Evolutionary conservation across 1,140 invertebrate species (phyloP), one percentile per base, ranked within the genome.

Genomic region (Wiebesia pumilae): DNA sequence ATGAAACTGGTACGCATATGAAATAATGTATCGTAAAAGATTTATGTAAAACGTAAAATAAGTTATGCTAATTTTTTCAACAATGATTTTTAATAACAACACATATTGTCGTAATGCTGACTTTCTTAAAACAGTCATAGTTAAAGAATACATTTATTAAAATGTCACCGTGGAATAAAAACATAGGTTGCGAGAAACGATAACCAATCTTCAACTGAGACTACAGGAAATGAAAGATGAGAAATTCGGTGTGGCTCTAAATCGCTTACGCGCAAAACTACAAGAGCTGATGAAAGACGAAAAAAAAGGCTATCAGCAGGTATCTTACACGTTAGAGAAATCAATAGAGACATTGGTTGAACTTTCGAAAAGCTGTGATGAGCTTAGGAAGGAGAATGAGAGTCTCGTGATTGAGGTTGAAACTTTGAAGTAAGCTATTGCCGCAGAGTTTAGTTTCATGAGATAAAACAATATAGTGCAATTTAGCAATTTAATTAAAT

Each of bases 191-290:
- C 89, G 89, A 33, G 88, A 90, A 21, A 88, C 84, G 83, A 91
- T 91, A 86, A 87, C 73, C 27, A 71, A 90, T 40, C 87, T 93
- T 67, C 89, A 87, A 86, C 83, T 90, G 84, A 89, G 87, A 80
- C 83, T 94, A 12, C 89, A 86, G 16, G 86, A 92, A 75, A 84
- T 79, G 21, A 89, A 91, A 83, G 91, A 92, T 33, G 90, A 91
- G 62, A 88, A 88, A 38, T 93, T 91, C 30, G 93, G 91, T 62
- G 88, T 88, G 7, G 90, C 90, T 79, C 82, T 93, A 79, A 91
- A 92, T 90, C 91, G 90, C 87, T 88, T 93, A 62, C 90, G 90
- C 82, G 91, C 89, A 27, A 92, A 92, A 83, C 80, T 94, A 40
- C 87, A 89, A 0, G 90, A 92, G 47, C 87, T 93, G 69, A 91